Evolutionary conservation across 2,888 invertebrate genomes (phyloP).

Genomic region (Drosophila tripunctata): DNA sequence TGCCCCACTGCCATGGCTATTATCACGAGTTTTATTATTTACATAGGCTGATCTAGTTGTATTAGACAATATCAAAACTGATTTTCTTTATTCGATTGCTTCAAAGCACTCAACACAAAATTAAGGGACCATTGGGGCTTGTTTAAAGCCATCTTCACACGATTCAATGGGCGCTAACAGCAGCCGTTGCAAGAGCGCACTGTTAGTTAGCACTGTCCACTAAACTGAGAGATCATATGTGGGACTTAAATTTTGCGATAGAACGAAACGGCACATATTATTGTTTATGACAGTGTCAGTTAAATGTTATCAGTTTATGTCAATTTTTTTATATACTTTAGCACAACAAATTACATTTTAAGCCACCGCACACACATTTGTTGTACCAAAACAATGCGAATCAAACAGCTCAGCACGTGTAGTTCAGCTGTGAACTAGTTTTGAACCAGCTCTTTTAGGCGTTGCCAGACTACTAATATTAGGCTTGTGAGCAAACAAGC

Average conservation of each 20-base stretch:
- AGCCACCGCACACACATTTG: neutral
- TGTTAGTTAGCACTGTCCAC: constrained; percentile 3
- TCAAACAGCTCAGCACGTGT: constrained; percentile 11
- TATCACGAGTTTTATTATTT: neutral
- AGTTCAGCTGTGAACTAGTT: constrained; percentile 1
- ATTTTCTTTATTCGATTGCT: too few species aligned
- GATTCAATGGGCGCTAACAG: neutral
- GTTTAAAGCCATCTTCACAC: neutral
- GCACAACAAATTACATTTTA: constrained; percentile 1
- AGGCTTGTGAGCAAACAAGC: neutral
- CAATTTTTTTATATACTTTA: neutral
- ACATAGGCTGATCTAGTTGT: too few species aligned
- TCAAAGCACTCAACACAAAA: too few species aligned
- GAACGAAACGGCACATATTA: neutral
- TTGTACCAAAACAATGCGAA: constrained; percentile 4
- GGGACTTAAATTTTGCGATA: neutral
- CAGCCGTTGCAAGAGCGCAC: neutral
- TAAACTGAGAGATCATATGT: neutral
- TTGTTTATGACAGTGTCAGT: neutral
- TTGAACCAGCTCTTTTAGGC: neutral
- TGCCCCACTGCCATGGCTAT: neutral
- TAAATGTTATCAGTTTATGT: neutral
- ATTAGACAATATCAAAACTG: too few species aligned
- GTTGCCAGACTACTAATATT: neutral
- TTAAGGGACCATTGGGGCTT: neutral